Percentiles rank a stretch among this genome's conserved stretches.
Evolutionary conservation across 2,113 vertebrate genomes (phyloP).

Genomic region (Chaenocephalus aceratus): DNA sequence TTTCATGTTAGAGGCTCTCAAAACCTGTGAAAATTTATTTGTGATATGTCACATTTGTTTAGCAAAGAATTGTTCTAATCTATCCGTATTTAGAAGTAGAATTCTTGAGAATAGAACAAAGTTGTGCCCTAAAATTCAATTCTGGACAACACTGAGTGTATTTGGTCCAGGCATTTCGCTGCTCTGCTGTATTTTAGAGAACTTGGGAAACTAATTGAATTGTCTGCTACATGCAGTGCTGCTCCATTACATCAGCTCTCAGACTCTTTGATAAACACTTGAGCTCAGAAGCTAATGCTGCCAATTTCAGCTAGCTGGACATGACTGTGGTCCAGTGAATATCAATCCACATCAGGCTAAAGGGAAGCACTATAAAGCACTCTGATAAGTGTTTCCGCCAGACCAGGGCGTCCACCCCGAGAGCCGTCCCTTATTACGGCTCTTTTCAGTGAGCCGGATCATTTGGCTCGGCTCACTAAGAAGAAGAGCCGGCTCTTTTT

Average conservation of each 20-base stretch:
- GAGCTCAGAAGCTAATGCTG: slow-evolving; percentile 35
- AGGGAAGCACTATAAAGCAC: neutral
- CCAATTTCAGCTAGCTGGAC: slow-evolving; percentile 38
- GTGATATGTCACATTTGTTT: neutral
- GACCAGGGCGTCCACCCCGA: too few relatives aligned
- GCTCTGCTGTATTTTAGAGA: slow-evolving; percentile 9
- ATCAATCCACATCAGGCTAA: slow-evolving; percentile 5
- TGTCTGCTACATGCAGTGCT: slow-evolving; percentile 22
- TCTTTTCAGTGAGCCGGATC: too few relatives aligned
- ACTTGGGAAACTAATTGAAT: slow-evolving; percentile 4
- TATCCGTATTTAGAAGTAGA: neutral
- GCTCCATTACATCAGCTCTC: slow-evolving; percentile 62
- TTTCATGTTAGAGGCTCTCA: neutral
- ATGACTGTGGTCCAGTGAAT: slow-evolving; percentile 22
- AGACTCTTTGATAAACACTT: slow-evolving; percentile 67
- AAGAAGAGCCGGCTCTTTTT: too few relatives aligned
- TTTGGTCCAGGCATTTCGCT: neutral
- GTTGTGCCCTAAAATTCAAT: neutral
- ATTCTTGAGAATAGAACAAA: neutral
- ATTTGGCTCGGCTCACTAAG: too few relatives aligned
- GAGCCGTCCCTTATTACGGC: too few relatives aligned
- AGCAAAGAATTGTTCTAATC: neutral
- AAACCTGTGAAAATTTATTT: neutral
- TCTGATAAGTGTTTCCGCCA: neutral
- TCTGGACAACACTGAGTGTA: neutral